phyloP scores from a whole-genome alignment of 2,113 vertebrate genomes.

The Dicaeum eximium region DNA sequence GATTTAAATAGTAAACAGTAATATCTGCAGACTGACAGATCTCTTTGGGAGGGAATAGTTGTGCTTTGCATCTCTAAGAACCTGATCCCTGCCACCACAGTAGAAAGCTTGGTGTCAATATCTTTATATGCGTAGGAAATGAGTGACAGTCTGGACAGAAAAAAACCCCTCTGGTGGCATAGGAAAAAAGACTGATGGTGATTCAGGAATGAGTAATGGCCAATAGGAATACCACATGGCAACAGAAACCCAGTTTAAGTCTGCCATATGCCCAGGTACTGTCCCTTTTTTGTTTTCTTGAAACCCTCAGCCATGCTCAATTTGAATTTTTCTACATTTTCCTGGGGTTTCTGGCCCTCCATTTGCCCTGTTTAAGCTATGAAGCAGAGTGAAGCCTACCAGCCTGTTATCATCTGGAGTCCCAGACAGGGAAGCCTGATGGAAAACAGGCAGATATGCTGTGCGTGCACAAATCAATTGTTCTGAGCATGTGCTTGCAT shows the following conservation, averaged over 20 bases:
- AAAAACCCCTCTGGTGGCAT: not conserved
- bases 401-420: not conserved
- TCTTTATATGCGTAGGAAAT: not conserved
- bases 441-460: not conserved
- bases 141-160: not conserved
- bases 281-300: not conserved
- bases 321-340: not conserved
- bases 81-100: not conserved
- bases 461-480: not conserved
- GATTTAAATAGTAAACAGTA: not conserved
- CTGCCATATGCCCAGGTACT: not conserved
- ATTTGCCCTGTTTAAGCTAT: not conserved
- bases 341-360: not conserved
- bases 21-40: not conserved
- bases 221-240: not conserved
- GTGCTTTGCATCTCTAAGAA: not conserved
- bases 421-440: not conserved
- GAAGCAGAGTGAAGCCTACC: not conserved
- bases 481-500: not conserved
- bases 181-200: not conserved
- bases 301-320: not conserved
- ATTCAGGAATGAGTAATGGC: slow-evolving; percentile 27
- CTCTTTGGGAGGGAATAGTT: not conserved
- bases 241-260: not conserved
- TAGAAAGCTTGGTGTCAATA: not conserved